phyloP scores from a whole-genome alignment of 2,888 invertebrate genomes.

The Cosmia pyralina region DNA sequence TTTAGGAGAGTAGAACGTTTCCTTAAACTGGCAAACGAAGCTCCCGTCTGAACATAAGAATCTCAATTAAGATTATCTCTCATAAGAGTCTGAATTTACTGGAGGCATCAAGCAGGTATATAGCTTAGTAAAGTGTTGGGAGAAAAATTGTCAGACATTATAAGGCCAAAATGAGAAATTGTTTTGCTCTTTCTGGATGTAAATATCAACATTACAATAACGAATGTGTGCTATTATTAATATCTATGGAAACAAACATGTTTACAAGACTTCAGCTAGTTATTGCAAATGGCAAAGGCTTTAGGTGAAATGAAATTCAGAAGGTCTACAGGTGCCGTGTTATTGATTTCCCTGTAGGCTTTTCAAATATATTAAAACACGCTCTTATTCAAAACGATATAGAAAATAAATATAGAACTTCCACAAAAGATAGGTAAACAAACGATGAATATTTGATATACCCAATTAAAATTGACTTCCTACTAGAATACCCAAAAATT shows the following conservation, averaged over 20 bases:
- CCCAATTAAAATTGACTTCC: conserved; percentile 48
- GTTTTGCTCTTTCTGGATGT: conserved; percentile 15
- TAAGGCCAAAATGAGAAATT: conserved; percentile 7
- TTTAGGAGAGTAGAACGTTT: background rate
- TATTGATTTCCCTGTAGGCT: conserved; percentile 73
- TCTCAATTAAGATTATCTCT: too few species aligned
- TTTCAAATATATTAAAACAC: conserved; percentile 58
- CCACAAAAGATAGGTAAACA: conserved; percentile 32
- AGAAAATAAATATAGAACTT: conserved; percentile 23
- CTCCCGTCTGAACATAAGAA: background rate
- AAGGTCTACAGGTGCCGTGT: conserved; percentile 62
- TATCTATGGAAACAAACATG: conserved; percentile 62
- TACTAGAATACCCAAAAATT: conserved; percentile 55
- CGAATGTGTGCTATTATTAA: conserved; percentile 42
- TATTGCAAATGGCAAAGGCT: conserved; percentile 45
- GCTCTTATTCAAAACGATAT: conserved; percentile 26
- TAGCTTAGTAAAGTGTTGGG: background rate
- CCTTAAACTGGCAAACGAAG: background rate
- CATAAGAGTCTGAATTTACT: conserved; percentile 18
- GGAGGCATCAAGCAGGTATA: background rate
- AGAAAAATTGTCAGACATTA: conserved; percentile 17
- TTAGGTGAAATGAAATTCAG: conserved; percentile 65
- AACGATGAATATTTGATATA: conserved; percentile 47
- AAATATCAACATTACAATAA: conserved; percentile 38
- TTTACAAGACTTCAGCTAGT: conserved; percentile 51